phyloP scores from a whole-genome alignment of 2,113 vertebrate species.

The Sceloporus undulatus region DNA sequence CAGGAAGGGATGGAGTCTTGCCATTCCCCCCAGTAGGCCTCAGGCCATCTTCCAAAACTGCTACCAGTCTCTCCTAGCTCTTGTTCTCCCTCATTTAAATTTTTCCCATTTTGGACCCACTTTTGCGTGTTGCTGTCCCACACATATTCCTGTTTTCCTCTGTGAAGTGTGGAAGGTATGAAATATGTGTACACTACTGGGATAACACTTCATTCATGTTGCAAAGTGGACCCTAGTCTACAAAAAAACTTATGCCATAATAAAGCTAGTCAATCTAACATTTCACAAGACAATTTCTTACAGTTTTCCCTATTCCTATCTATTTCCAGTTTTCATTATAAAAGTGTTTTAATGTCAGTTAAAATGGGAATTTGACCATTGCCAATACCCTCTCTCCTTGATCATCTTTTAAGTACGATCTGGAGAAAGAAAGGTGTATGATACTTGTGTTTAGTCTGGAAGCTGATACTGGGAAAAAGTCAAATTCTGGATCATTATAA shows the following conservation, averaged over 20 bases:
- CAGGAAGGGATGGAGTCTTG: too few relatives aligned
- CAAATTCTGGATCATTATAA: neutral
- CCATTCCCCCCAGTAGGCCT: too few relatives aligned
- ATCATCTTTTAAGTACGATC: neutral
- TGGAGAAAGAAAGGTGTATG: neutral
- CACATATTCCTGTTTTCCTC: neutral
- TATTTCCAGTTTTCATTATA: neutral
- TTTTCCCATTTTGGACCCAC: too few relatives aligned
- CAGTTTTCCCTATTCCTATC: too few relatives aligned
- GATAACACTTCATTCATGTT: neutral
- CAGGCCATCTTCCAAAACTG: too few relatives aligned
- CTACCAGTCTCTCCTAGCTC: too few relatives aligned
- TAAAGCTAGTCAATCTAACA: neutral
- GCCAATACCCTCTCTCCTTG: neutral
- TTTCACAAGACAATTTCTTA: neutral
- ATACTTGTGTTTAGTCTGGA: neutral
- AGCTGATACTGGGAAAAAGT: neutral
- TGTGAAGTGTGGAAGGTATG: too few relatives aligned
- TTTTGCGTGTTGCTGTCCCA: neutral
- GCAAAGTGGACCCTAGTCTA: neutral
- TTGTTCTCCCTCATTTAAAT: too few relatives aligned
- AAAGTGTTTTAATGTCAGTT: neutral
- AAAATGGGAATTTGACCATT: neutral
- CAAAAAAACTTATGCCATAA: neutral
- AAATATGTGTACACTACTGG: neutral